These are phyloP conservation scores for Zaprionus davidi DNA, from an alignment of 1,140 invertebrate genomes.

Conservation along the genomic window DNA sequence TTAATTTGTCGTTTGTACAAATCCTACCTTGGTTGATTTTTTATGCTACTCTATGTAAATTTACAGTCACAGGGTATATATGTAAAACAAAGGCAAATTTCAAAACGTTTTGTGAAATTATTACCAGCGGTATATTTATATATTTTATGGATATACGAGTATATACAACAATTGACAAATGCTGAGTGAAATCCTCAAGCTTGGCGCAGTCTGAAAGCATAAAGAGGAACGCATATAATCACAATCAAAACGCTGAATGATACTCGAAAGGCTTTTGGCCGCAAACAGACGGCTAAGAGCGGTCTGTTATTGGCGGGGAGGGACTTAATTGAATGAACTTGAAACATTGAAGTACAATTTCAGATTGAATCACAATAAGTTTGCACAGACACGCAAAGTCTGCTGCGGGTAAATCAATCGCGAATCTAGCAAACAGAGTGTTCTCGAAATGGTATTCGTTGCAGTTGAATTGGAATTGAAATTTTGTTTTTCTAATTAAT, in stretches of 20 bases:
- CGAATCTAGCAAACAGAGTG: slow-evolving; percentile 1
- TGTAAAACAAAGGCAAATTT: slow-evolving; percentile 4
- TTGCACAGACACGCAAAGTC: neutral
- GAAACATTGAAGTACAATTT: slow-evolving; percentile 71
- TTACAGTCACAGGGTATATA: neutral
- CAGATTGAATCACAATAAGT: slow-evolving; percentile 26
- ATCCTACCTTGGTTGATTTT: too few species aligned
- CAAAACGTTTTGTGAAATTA: slow-evolving; percentile 9
- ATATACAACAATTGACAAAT: slow-evolving; percentile 16
- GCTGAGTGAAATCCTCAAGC: slow-evolving; percentile 27
- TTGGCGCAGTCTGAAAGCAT: slow-evolving; percentile 27
- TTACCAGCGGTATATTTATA: neutral
- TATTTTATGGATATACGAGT: slow-evolving; percentile 6
- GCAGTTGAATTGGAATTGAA: neutral
- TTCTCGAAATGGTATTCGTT: slow-evolving; percentile 23
- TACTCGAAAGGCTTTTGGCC: slow-evolving; percentile 53
- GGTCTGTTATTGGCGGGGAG: neutral
- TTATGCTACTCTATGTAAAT: neutral
- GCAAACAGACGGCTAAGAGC: slow-evolving; percentile 10
- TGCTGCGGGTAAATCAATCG: slow-evolving; percentile 9
- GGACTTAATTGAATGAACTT: slow-evolving; percentile 68
- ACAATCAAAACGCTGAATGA: slow-evolving; percentile 47
- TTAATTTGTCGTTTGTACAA: too few species aligned
- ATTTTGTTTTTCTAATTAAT: neutral
- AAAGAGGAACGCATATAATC: slow-evolving; percentile 25